Evolutionary conservation across 1,140 invertebrate species (phyloP), one percentile per base, ranked within the genome.

Genomic region (Diabrotica virgifera): DNA sequence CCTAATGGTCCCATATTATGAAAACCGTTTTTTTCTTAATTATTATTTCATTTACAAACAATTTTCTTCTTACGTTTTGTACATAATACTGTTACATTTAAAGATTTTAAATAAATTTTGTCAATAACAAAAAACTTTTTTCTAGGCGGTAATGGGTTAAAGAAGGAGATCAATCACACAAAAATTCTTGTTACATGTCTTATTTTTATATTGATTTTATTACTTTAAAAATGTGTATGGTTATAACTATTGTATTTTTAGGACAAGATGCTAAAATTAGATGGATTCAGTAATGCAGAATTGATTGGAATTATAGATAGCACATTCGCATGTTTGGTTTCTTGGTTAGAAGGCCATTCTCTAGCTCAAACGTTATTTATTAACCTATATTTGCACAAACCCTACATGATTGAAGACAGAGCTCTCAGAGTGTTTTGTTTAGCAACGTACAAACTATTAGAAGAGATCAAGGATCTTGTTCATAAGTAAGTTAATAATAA

Each of bases 361-460:
- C 84, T 98, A 68, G 96, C 95, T 36, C 96, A 98, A 83, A 98
- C 97, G 13, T 90, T 99, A 9, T 98, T 98, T 75, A 98, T 95
- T 8, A 98, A 98, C 81, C 84, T 98, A 36, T 98, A 97, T 77
- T 81, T 98, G 40, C 96, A 98, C 80, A 90, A 95, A 71, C 95
- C 96, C 6, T 85, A 90, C 72, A 80, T 87, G 67, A 94, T 98
- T 68, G 82, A 89, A 72, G 94, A 97, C 76, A 90, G 89, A 76
- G 84, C 87, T 38, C 80, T 98, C 38, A 91, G 90, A 79, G 89
- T 91, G 9, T 97, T 96, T 78, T 93, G 90, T 76, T 89, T 95
- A 70, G 87, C 90, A 64, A 87, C 95, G 54, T 89, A 97, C 69
- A 97, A 97, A 82, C 85, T 96, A 40, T 87, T 97, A 60, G 94